Conservation (phyloP, 2,797 vertebrate genomes). For the Falco novaeseelandiae region DNA sequence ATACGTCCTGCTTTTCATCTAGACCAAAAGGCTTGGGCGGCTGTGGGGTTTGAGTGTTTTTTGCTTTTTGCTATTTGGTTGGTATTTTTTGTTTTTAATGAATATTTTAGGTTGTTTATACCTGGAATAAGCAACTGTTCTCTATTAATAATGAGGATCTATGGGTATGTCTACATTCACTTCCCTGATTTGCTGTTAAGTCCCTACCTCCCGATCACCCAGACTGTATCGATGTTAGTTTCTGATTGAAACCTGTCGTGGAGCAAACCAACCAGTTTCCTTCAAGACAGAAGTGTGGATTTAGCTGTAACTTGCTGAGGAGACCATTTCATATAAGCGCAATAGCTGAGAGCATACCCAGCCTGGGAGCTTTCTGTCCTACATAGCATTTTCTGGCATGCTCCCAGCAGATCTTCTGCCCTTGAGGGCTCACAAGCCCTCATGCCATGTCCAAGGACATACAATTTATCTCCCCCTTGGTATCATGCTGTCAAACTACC, state of each 20-base stretch:
- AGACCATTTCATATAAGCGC: not conserved
- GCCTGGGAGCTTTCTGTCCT: not conserved
- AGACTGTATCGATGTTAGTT: not conserved
- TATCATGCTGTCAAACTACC: not conserved
- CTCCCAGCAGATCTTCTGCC: not conserved
- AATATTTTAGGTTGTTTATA: not conserved
- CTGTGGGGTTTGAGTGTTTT: not conserved
- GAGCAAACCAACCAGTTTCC: not conserved
- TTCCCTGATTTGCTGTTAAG: not conserved
- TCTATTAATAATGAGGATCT: not conserved
- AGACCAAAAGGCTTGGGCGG: not conserved
- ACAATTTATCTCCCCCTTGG: not conserved
- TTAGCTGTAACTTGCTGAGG: not conserved
- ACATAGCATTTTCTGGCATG: not conserved
- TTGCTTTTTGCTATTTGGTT: not conserved
- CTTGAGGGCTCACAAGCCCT: not conserved
- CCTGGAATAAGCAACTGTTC: not conserved
- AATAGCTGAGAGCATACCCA: not conserved
- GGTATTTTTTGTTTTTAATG: not conserved
- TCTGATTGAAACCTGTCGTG: not conserved
- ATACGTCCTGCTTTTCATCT: not conserved
- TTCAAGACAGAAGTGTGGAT: not conserved
- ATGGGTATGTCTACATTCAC: not conserved
- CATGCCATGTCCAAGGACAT: rapidly evolving
- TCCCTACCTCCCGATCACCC: not conserved